Conservation (phyloP, 2,888 invertebrate species). For the Leptogaster cylindrica region DNA sequence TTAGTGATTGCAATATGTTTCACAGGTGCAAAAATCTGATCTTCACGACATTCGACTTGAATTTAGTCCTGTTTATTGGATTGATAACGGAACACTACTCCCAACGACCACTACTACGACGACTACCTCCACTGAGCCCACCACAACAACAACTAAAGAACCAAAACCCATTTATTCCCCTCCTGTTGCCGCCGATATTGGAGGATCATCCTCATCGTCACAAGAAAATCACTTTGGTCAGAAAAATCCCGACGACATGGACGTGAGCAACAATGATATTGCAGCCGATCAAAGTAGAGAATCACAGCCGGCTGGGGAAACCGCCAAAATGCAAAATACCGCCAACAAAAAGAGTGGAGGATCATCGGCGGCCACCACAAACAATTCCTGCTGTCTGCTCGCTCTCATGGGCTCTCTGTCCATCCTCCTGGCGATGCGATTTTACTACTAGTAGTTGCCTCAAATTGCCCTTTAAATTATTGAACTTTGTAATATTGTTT, state of each 20-base stretch:
- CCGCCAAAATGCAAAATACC: slow-evolving; percentile 28
- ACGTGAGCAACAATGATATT: slow-evolving; percentile 32
- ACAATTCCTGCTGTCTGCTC: not conserved
- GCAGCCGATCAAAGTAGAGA: slow-evolving; percentile 36
- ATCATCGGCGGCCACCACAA: slow-evolving; percentile 6
- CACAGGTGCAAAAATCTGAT: slow-evolving; percentile 66
- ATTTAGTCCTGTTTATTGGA: slow-evolving; percentile 78
- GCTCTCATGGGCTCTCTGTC: slow-evolving; percentile 11
- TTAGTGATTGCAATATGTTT: not conserved
- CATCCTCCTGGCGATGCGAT: slow-evolving; percentile 11
- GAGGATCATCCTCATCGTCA: slow-evolving; percentile 14
- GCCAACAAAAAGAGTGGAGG: slow-evolving; percentile 13
- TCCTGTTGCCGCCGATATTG: slow-evolving; percentile 54
- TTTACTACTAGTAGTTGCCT: slow-evolving; percentile 39
- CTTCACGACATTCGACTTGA: slow-evolving; percentile 73
- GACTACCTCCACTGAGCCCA: slow-evolving; percentile 67
- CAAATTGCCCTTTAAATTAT: slow-evolving; percentile 34
- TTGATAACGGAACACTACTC: slow-evolving; percentile 76
- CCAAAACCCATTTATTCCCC: slow-evolving; percentile 62
- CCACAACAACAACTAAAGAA: slow-evolving; percentile 64
- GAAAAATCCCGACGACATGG: slow-evolving; percentile 30
- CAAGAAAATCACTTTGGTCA: slow-evolving; percentile 1
- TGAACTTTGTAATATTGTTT: slow-evolving; percentile 33
- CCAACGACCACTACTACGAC: slow-evolving; percentile 76
- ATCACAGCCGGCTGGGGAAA: slow-evolving; percentile 21